Base-by-base conservation (phyloP, 2,888 invertebrate species). In the Polylopha cassiicola region DNA sequence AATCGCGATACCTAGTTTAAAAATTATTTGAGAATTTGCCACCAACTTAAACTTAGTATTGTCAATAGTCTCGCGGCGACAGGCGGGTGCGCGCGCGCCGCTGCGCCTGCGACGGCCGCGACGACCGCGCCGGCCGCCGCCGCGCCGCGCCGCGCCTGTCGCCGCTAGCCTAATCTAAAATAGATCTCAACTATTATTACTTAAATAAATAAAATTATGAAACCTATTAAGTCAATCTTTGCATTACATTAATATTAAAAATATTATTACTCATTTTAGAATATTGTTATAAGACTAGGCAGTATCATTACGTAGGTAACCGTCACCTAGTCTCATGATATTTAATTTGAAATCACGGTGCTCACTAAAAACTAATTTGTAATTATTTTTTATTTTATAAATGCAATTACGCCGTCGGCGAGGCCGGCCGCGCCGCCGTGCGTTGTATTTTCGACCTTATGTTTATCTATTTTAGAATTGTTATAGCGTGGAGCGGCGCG, bases 311-410 rank as follows among this genome's bases (percentile, higher is more conserved):
- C 18, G 33, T 30, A n/a, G n/a, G n/a, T n/a, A n/a, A n/a, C n/a
- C n/a, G n/a, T n/a, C n/a, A n/a, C 41, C 7, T 24, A 41, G 41
- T 8, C 41, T 36, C 33, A 24, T 36, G 41, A 41, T 41, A 41
- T 41, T 37, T 41, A n/a, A 41, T 41, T 41, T 41, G 41, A 41
- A 41, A 41, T 41, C 41, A 41, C 41, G 41, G 41, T 41, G 41
- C 41, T 41, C 30, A 8, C 30, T 41, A 36, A 11, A 3, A 15
- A 21, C 41, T 41, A 41, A 9, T 36, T 41, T 30, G 24, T 36
- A n/a, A n/a, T n/a, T n/a, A n/a, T n/a, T n/a, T n/a, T n/a, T n/a
- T n/a, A n/a, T n/a, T n/a, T n/a, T n/a, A n/a, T n/a, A n/a, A n/a
- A n/a, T n/a, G n/a, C n/a, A n/a, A n/a, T n/a, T n/a, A n/a, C n/a